These are phyloP conservation scores for Antitype chi DNA, from an alignment of 2,888 invertebrate species.

Conservation along the genomic window DNA sequence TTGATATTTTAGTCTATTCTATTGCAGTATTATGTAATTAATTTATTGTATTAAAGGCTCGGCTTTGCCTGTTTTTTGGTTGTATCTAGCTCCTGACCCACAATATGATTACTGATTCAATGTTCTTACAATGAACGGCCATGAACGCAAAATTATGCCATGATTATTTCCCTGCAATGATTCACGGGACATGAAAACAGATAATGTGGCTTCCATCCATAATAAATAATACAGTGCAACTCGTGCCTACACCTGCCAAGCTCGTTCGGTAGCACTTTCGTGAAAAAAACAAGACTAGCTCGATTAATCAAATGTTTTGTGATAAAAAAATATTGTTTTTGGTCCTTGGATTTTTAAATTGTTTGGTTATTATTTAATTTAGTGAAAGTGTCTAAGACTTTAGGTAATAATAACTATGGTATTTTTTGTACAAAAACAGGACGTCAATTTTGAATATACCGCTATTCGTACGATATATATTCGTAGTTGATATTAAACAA, in stretches of 20 bases:
- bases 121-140: too few species aligned
- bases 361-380: neutral
- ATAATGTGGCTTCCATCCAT: slow-evolving; percentile 25
- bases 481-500: neutral
- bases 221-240: slow-evolving; percentile 28
- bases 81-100: neutral
- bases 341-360: slow-evolving; percentile 7
- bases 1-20: too few species aligned
- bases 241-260: neutral
- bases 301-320: slow-evolving; percentile 4
- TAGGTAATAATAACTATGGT: neutral
- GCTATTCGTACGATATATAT: too few species aligned
- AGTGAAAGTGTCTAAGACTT: neutral
- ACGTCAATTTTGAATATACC: neutral
- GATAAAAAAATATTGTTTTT: neutral
- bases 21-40: too few species aligned
- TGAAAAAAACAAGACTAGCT: neutral
- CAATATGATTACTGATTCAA: neutral
- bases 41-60: too few species aligned
- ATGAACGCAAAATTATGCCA: neutral
- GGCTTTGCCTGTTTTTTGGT: too few species aligned
- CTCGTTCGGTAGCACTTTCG: neutral
- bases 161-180: neutral
- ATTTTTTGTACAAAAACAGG: neutral
- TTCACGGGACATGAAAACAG: slow-evolving; percentile 13